Percentiles rank a stretch among this genome's conserved stretches.
phyloP scores from a whole-genome alignment of 1,140 invertebrate genomes.

The Eulimnadia texana region DNA sequence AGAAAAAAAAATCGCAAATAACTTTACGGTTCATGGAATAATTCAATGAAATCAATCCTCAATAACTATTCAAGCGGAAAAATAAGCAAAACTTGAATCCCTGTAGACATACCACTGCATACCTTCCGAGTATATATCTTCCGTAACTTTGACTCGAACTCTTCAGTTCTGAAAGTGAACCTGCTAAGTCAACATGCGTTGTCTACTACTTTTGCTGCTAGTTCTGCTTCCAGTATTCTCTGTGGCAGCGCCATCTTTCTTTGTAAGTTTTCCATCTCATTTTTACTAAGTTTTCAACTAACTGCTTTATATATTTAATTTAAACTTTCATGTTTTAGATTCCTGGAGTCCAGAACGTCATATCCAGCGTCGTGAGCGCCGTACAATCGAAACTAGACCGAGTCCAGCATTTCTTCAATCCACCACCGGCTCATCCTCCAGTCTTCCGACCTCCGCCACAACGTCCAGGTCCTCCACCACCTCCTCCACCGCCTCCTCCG shows the following conservation, averaged over 20 bases:
- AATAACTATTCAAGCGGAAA: background rate
- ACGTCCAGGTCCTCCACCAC: background rate
- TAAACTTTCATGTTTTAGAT: too few species aligned
- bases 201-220: background rate
- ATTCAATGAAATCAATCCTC: background rate
- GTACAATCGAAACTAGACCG: background rate
- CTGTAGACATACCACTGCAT: too few species aligned
- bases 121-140: too few species aligned
- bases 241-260: background rate
- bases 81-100: too few species aligned
- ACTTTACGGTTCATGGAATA: too few species aligned
- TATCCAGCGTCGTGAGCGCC: background rate
- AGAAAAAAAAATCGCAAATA: background rate
- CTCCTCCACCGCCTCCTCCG: too few species aligned
- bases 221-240: background rate
- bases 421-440: background rate
- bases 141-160: too few species aligned
- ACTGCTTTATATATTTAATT: too few species aligned
- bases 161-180: background rate
- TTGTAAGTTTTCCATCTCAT: too few species aligned
- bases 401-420: background rate
- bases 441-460: background rate
- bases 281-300: too few species aligned
- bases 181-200: background rate
- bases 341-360: background rate